These are phyloP conservation scores for Thymallus thymallus DNA, from an alignment of 2,113 vertebrate species.

Conservation along the genomic window DNA sequence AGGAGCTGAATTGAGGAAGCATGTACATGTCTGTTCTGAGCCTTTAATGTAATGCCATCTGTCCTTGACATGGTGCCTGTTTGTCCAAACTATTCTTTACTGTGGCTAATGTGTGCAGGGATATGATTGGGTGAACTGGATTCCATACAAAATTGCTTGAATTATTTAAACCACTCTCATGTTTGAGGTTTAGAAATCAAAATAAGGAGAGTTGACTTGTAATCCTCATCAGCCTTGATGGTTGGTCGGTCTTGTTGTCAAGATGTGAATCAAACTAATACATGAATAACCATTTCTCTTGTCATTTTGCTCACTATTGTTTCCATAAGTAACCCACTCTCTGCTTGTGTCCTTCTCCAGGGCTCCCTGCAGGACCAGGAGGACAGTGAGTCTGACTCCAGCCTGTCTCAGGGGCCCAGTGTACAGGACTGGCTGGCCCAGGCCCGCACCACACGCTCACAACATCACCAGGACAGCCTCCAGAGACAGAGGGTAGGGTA, in stretches of 20 bases:
- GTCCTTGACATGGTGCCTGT: not conserved
- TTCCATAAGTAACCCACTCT: not conserved
- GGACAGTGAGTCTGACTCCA: conserved; percentile 75
- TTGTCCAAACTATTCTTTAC: conserved; percentile 1
- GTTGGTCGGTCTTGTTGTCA: too few relatives aligned
- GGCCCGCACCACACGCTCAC: conserved; percentile 80
- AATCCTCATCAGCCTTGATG: too few relatives aligned
- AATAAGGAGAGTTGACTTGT: too few relatives aligned
- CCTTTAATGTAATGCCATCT: not conserved
- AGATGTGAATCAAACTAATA: not conserved
- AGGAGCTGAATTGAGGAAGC: conserved; percentile 49
- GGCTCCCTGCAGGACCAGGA: conserved; percentile 85
- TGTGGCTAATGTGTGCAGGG: not conserved
- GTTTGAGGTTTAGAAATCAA: not conserved
- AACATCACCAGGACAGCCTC: conserved; percentile 86
- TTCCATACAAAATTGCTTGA: not conserved
- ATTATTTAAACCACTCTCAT: not conserved
- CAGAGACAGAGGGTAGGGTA: conserved; percentile 86
- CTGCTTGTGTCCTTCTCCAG: conserved; percentile 54
- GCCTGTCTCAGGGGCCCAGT: conserved; percentile 82
- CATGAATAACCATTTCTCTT: not conserved
- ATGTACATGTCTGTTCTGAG: conserved; percentile 36
- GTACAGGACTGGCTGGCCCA: conserved; percentile 94
- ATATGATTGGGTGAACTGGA: not conserved
- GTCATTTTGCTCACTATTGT: not conserved